Evolutionary conservation across 2,888 invertebrate genomes (phyloP).

Genomic region (Gonocerus acuteangulatus): DNA sequence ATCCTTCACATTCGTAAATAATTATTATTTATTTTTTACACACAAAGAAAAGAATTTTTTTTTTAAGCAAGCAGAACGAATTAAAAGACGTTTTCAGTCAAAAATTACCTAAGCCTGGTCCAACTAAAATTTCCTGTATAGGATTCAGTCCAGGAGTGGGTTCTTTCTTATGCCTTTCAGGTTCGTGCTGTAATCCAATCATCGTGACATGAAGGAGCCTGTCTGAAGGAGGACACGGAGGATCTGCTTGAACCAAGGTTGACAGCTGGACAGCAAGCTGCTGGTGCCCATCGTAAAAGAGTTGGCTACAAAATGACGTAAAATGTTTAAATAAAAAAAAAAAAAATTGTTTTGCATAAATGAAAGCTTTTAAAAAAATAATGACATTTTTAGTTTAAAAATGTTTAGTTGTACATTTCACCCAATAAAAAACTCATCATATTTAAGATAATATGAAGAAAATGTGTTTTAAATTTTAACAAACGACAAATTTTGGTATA

Average conservation of each 20-base stretch:
- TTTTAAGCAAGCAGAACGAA: no score
- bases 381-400: no score
- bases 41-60: no score
- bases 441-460: no score
- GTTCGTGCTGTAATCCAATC: constrained; percentile 77
- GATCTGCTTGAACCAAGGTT: constrained; percentile 78
- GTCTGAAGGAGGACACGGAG: constrained; percentile 93
- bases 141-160: constrained; percentile 51
- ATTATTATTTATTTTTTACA: no score
- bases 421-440: background rate
- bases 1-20: no score
- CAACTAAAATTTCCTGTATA: constrained; percentile 53
- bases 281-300: constrained; percentile 95
- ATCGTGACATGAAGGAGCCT: constrained; percentile 73
- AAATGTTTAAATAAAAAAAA: no score
- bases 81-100: no score
- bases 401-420: background rate
- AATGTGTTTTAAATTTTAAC: no score
- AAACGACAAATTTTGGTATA: no score
- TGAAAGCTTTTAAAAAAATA: no score
- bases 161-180: constrained; percentile 52
- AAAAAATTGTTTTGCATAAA: no score
- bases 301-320: constrained; percentile 67
- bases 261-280: constrained; percentile 81
- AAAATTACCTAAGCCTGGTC: constrained; percentile 53